Percentiles rank a stretch among this genome's conserved stretches.
Evolutionary conservation across 2,113 vertebrate species (phyloP).

Genomic region (Thomomys bottae): DNA sequence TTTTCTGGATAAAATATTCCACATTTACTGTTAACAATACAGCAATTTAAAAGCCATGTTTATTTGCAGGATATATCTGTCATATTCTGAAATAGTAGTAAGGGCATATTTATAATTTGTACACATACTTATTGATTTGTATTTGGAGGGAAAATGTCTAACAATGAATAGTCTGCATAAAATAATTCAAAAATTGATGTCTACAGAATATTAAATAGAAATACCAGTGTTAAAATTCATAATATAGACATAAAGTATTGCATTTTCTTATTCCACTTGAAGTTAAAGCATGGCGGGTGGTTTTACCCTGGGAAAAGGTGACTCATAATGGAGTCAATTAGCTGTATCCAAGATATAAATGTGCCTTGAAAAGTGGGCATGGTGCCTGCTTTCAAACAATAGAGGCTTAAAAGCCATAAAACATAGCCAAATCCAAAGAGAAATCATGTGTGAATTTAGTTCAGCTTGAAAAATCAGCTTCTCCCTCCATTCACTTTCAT

Average conservation of each 20-base stretch:
- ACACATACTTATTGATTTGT: background rate
- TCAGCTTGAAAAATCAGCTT: slow-evolving; percentile 51
- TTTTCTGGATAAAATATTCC: background rate
- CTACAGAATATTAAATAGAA: slow-evolving; percentile 23
- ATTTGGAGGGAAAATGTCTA: background rate
- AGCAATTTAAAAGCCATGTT: background rate
- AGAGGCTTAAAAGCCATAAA: slow-evolving; percentile 9
- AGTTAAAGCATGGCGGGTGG: slow-evolving; percentile 37
- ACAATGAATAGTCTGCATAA: slow-evolving; percentile 25
- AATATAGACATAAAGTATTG: background rate
- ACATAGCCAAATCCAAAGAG: slow-evolving; percentile 40
- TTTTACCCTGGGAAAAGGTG: slow-evolving; percentile 34
- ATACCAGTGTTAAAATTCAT: slow-evolving; percentile 53
- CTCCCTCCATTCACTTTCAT: background rate
- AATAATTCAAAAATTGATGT: slow-evolving; percentile 43
- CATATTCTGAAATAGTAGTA: background rate
- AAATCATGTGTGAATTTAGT: slow-evolving; percentile 8
- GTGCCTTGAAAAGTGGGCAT: slow-evolving; percentile 30
- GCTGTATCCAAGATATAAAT: slow-evolving; percentile 39
- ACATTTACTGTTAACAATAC: background rate
- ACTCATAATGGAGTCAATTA: slow-evolving; percentile 59
- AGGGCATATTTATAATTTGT: background rate
- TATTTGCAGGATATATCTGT: slow-evolving; percentile 14
- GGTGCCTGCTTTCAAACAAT: slow-evolving; percentile 32
- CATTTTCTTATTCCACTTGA: slow-evolving; percentile 57